Evolutionary conservation across 2,113 vertebrate species (phyloP).

Genomic region (Sorex fumeus): DNA sequence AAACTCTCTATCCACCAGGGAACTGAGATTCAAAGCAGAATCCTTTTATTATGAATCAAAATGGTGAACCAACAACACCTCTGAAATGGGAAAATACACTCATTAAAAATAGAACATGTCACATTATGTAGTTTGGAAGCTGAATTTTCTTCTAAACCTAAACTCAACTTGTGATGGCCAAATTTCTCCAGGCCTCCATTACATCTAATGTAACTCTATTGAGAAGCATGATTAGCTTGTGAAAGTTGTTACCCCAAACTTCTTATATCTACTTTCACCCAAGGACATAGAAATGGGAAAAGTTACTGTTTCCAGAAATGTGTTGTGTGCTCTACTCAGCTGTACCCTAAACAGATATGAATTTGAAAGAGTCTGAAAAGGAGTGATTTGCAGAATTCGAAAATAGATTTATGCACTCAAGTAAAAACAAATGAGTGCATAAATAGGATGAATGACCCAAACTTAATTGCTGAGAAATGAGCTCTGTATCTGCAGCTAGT

Average conservation of each 20-base stretch:
- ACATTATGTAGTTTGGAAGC: slow-evolving; percentile 47
- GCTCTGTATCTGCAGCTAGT: not conserved
- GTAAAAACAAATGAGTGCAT: not conserved
- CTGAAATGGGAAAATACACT: slow-evolving; percentile 61
- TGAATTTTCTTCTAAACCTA: slow-evolving; percentile 51
- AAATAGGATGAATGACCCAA: slow-evolving; percentile 34
- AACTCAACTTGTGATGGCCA: slow-evolving; percentile 53
- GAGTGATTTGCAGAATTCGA: not conserved
- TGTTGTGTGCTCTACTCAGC: not conserved
- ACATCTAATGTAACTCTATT: not conserved
- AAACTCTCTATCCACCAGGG: slow-evolving; percentile 29
- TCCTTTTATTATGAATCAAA: slow-evolving; percentile 72
- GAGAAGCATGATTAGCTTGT: slow-evolving; percentile 42
- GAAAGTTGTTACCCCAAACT: not conserved
- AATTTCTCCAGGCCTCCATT: slow-evolving; percentile 34
- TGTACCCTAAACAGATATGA: not conserved
- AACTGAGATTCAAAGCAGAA: slow-evolving; percentile 55
- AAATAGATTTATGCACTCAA: slow-evolving; percentile 25
- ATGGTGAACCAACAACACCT: slow-evolving; percentile 64
- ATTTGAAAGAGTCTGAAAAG: slow-evolving; percentile 15
- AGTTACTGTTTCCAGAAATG: slow-evolving; percentile 23
- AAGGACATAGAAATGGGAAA: not conserved
- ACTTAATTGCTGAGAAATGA: not conserved
- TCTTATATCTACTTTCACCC: not conserved
- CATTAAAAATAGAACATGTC: slow-evolving; percentile 76